Percentiles rank a stretch among this genome's conserved stretches.
Evolutionary conservation across 2,888 invertebrate genomes (phyloP).

Genomic region (Rhorus exstirpatorius): DNA sequence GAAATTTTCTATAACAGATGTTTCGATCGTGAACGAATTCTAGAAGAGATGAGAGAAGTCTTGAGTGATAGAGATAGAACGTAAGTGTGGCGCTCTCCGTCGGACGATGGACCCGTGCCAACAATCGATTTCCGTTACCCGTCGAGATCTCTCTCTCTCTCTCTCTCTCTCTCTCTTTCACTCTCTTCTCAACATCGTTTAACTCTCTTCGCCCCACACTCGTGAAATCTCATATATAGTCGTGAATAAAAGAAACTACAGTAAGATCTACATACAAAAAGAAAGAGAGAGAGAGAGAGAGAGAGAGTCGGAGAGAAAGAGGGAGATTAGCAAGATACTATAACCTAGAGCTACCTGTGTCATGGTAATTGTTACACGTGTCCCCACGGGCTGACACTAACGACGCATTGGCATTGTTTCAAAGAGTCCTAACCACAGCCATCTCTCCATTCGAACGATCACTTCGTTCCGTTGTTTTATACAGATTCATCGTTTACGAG

Average conservation of each 20-base stretch:
- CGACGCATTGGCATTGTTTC: slow-evolving; percentile 80
- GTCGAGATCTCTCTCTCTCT: slow-evolving; percentile 33
- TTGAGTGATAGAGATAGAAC: slow-evolving; percentile 50
- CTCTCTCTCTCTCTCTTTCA: slow-evolving; percentile 15
- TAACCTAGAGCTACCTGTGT: slow-evolving; percentile 74
- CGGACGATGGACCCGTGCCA: slow-evolving; percentile 66
- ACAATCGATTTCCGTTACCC: slow-evolving; percentile 69
- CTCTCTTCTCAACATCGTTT: slow-evolving; percentile 15
- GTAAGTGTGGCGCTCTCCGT: slow-evolving; percentile 53
- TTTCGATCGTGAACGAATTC: slow-evolving; percentile 46
- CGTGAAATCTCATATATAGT: slow-evolving; percentile 19
- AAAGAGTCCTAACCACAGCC: slow-evolving; percentile 68
- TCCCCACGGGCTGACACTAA: slow-evolving; percentile 71
- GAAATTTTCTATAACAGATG: slow-evolving; percentile 57
- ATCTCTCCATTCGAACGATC: slow-evolving; percentile 46
- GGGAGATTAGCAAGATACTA: slow-evolving; percentile 27
- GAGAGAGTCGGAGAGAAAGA: slow-evolving; percentile 13
- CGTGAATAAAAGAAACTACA: slow-evolving; percentile 48
- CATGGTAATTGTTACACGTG: slow-evolving; percentile 82
- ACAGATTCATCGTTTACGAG: slow-evolving; percentile 27
- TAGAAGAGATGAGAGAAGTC: slow-evolving; percentile 51
- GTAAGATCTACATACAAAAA: slow-evolving; percentile 23
- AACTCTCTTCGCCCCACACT: slow-evolving; percentile 19
- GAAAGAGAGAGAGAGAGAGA: slow-evolving; percentile 16
- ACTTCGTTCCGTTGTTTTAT: slow-evolving; percentile 22